Base-by-base conservation (phyloP, 2,113 vertebrate species). In the Columbina picui region DNA sequence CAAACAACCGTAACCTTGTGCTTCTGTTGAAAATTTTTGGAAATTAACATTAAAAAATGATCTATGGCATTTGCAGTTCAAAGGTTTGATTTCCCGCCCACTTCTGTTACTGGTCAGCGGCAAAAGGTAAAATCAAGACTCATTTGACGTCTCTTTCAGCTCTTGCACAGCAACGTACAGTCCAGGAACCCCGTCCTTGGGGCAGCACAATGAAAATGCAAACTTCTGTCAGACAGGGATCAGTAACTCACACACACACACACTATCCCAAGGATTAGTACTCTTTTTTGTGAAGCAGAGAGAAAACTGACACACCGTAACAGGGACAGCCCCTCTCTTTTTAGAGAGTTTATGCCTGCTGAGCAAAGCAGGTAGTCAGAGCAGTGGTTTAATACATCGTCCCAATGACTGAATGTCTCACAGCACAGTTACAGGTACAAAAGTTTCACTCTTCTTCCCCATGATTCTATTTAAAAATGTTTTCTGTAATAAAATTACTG, bases 401-500 rank as follows among this genome's bases (percentile, higher is more conserved):
- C 70, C 74, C 74, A 57, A 21, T 19, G 57, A 87, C 80, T 34
- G 30, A 84, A 60, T 13, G 47, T 56, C 75, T 78, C 69, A 19
- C 25, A 32, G 41, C 10, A 15, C 36, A 56, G 59, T 41, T 74
- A 63, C 43, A 81, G 73, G 75, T 61, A 92, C 1, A 22, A 41
- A 86, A 84, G 74, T 64, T 91, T 68, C 36, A 22, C 43, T 93
- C 69, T 79, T 93, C 95, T 71, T 84, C 65, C 84, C 49, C 27
- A 7, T 10, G 65, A 18, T 87, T 93, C 77, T 87, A 82, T 59
- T 90, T 94, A 47, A 47, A 94, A 89, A 93, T 18, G n/a, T 57
- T 87, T 95, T 76, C 53, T 91, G 77, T 73, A 91, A 36, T 93
- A 67, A 93, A 95, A 82, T 64, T 75, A 68, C 73, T 87, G 73